Percentiles rank a stretch among this genome's conserved stretches.
phyloP scores from a whole-genome alignment of 2,797 vertebrate species.

The Anabas testudineus region DNA sequence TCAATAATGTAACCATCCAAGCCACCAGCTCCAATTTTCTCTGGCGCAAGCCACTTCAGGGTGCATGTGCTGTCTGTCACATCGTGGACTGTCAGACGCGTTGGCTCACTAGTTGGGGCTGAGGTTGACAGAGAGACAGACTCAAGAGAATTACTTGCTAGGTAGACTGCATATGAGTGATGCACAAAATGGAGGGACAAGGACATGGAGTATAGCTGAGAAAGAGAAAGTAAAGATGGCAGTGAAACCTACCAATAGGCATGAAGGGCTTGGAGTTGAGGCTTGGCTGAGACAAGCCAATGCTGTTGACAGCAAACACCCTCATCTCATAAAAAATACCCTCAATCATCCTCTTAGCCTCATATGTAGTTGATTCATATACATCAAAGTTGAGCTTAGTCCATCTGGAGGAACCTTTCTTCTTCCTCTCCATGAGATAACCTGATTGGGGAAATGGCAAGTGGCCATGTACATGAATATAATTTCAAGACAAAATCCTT shows the following conservation, averaged over 20 bases:
- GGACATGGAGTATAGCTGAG: neutral
- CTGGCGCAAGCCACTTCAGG: constrained; percentile 91
- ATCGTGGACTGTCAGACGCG: constrained; percentile 87
- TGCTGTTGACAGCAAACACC: constrained; percentile 90
- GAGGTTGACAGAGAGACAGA: constrained; percentile 43
- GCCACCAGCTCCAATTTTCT: constrained; percentile 90
- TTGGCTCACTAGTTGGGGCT: constrained; percentile 91
- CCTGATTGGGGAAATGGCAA: constrained; percentile 73
- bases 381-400: constrained; percentile 94
- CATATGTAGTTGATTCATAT: constrained; percentile 83
- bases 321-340: constrained; percentile 93
- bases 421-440: constrained; percentile 94
- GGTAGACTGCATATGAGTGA: constrained; percentile 3
- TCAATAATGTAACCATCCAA: constrained; percentile 93
- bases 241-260: constrained; percentile 88
- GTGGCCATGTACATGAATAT: neutral
- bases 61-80: constrained; percentile 89
- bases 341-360: constrained; percentile 94
- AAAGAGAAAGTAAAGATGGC: neutral
- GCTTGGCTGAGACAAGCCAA: constrained; percentile 90
- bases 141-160: constrained; percentile 9
- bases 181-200: neutral
- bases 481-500: neutral
- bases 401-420: constrained; percentile 93
- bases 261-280: constrained; percentile 92